Percentiles rank a stretch among this genome's conserved stretches.
These are phyloP conservation scores for Oplegnathus fasciatus DNA, from an alignment of 2,113 vertebrate species.

Conservation along the genomic window DNA sequence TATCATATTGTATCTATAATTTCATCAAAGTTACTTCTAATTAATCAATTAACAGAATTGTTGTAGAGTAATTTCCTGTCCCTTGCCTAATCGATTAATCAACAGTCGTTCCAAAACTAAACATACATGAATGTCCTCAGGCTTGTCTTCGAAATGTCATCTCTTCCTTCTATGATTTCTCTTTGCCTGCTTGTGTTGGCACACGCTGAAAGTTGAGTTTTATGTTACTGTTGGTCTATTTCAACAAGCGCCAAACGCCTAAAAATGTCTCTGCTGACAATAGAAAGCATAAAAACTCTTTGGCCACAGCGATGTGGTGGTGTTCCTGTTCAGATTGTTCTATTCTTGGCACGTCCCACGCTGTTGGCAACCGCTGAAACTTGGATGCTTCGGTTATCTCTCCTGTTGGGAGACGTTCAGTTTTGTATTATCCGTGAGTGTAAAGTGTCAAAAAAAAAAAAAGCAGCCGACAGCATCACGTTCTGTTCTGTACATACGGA, in stretches of 20 bases:
- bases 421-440: neutral
- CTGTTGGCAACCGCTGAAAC: neutral
- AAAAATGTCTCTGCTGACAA: neutral
- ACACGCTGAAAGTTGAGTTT: neutral
- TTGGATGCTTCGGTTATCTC: neutral
- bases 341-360: constrained; percentile 15
- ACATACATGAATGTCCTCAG: neutral
- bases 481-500: neutral
- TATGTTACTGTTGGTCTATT: neutral
- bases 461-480: too few species aligned
- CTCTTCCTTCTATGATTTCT: neutral
- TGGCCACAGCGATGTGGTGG: neutral
- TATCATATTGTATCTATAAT: too few species aligned
- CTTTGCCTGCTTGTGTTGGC: neutral
- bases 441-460: too few species aligned
- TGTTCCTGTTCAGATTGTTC: constrained; percentile 5
- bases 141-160: neutral
- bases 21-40: too few species aligned
- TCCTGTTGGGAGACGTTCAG: neutral
- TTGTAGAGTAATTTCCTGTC: too few species aligned
- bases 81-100: too few species aligned
- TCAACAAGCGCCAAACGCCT: neutral
- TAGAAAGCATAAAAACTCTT: neutral
- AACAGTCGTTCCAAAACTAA: too few species aligned
- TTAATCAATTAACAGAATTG: too few species aligned